These are phyloP conservation scores for Pachyrhynchus sulphureomaculatus DNA, from an alignment of 1,140 invertebrate genomes.

Conservation along the genomic window DNA sequence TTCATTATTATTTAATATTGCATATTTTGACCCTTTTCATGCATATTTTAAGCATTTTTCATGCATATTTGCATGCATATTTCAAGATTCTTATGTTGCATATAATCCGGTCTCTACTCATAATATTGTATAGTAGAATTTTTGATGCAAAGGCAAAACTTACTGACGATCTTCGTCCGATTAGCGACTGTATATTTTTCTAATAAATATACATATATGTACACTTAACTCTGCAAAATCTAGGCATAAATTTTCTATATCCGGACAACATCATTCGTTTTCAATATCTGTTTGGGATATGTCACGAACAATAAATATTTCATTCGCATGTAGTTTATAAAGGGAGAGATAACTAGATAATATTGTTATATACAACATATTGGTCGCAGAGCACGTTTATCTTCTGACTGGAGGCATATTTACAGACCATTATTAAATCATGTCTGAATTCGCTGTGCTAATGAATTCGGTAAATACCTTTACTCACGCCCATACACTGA, in stretches of 20 bases:
- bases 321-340: background rate
- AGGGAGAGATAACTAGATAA: background rate
- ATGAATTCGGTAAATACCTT: constrained; percentile 4
- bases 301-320: constrained; percentile 7
- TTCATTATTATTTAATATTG: too few relatives aligned
- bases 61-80: too few relatives aligned
- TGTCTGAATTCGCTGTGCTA: constrained; percentile 1
- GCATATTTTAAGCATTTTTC: too few relatives aligned
- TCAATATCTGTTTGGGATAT: background rate
- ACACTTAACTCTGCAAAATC: background rate
- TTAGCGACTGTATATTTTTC: too few relatives aligned
- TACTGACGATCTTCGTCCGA: too few relatives aligned
- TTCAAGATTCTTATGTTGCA: too few relatives aligned
- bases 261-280: background rate
- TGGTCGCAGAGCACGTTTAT: constrained; percentile 4
- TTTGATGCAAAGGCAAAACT: too few relatives aligned
- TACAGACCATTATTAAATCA: constrained; percentile 6
- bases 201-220: too few relatives aligned
- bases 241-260: background rate
- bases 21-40: too few relatives aligned
- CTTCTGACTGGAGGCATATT: background rate
- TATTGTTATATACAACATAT: background rate
- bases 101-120: too few relatives aligned
- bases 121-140: too few relatives aligned
- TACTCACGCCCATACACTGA: background rate